Conservation (phyloP, 35 echinoderm and acorn worm species). For the Lytechinus pictus region DNA sequence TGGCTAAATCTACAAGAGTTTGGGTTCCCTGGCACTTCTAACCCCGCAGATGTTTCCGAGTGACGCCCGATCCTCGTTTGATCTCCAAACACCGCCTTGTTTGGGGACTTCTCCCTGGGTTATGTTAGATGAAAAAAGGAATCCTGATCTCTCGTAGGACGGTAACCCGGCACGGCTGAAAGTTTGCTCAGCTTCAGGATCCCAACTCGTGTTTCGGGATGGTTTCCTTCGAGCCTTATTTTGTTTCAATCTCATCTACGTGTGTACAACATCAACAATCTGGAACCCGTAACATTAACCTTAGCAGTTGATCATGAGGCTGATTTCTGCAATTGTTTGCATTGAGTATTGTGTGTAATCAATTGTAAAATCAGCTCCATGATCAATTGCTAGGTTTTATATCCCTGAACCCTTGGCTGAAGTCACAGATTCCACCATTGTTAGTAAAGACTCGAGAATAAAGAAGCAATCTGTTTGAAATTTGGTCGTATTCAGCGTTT, state of each 20-base stretch:
- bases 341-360: no score
- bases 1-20: constrained; percentile 2
- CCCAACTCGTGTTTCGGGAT: not conserved
- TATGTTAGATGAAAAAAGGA: not conserved
- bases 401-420: not conserved
- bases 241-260: constrained; percentile 1
- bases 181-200: constrained; percentile 1
- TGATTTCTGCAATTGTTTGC: no score
- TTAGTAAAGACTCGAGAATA: no score
- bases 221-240: not conserved
- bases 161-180: not conserved
- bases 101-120: not conserved
- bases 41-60: not conserved
- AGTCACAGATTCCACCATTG: not conserved
- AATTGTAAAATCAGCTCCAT: no score
- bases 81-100: not conserved
- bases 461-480: no score
- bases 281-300: not conserved
- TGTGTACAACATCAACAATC: not conserved
- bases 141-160: not conserved
- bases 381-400: not conserved
- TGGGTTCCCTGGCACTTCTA: not conserved
- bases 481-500: no score
- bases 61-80: not conserved
- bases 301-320: no score